Evolutionary conservation across 2,797 vertebrate species (phyloP).

Genomic region (Schizopygopsis pylzovi): DNA sequence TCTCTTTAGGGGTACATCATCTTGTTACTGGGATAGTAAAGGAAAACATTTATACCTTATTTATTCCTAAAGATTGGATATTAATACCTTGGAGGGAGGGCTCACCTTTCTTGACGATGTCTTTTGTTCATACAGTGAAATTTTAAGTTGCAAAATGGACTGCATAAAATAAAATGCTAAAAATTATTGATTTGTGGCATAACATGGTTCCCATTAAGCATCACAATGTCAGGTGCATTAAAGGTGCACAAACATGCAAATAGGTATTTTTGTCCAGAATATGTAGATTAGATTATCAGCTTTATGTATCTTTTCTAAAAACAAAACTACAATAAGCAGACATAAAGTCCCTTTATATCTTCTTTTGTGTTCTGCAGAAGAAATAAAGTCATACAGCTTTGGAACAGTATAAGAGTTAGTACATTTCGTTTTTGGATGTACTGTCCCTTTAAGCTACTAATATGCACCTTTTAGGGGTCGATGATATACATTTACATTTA

Average conservation of each 20-base stretch:
- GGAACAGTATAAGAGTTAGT: too few relatives aligned
- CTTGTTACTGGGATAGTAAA: background rate
- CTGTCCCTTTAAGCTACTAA: background rate
- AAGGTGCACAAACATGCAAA: too few relatives aligned
- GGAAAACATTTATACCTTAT: background rate
- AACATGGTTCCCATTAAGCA: background rate
- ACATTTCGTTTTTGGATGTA: background rate
- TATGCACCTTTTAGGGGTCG: too few relatives aligned
- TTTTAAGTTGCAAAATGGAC: background rate
- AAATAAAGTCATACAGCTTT: background rate
- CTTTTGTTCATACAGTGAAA: background rate
- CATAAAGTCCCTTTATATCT: background rate
- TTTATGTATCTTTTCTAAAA: conserved; percentile 11
- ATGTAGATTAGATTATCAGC: conserved; percentile 2
- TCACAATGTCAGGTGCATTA: background rate
- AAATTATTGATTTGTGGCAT: background rate
- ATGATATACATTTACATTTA: too few relatives aligned
- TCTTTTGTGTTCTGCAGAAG: background rate
- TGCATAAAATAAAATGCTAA: background rate
- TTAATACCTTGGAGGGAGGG: background rate
- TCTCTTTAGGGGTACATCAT: background rate
- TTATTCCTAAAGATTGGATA: background rate
- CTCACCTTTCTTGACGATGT: background rate
- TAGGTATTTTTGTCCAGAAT: background rate
- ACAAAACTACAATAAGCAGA: background rate